Conservation (phyloP, 2,113 vertebrate species). For the Nesoenas mayeri region DNA sequence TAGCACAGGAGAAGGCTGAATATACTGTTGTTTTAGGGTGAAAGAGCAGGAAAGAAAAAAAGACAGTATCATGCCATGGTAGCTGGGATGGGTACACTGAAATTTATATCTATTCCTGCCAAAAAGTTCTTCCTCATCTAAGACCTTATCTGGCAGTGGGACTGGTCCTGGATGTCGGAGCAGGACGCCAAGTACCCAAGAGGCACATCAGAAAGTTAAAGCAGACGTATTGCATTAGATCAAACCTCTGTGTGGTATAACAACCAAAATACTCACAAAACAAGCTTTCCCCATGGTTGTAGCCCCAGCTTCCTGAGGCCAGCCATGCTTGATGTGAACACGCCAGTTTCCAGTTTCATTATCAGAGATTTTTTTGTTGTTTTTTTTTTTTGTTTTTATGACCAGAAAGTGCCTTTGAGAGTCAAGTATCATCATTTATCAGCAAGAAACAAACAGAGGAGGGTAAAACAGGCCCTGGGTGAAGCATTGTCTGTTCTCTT, state of each 20-base stretch:
- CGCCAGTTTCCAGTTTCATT: not conserved
- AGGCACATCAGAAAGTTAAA: not conserved
- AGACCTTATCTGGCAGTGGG: not conserved
- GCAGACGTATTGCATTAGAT: accelerated
- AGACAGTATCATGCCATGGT: not conserved
- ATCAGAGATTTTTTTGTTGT: not conserved
- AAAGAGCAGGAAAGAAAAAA: not conserved
- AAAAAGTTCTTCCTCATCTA: not conserved
- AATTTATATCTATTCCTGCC: not conserved
- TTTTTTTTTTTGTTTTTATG: not conserved
- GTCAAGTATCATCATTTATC: not conserved
- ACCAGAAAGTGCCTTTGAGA: not conserved
- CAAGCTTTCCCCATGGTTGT: not conserved
- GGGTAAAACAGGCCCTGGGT: not conserved
- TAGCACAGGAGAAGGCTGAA: not conserved
- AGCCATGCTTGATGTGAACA: accelerated
- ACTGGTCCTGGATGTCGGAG: not conserved
- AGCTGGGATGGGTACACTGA: not conserved
- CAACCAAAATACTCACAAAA: not conserved
- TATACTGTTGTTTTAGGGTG: not conserved
- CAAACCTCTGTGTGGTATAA: accelerated
- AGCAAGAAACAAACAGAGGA: not conserved
- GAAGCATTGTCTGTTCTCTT: not conserved
- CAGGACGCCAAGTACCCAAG: not conserved
- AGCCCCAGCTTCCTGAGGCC: not conserved